A percentile compares a stretch with the other conserved stretches of the same genome.
phyloP scores from a whole-genome alignment of 2,113 vertebrate genomes.

The Psophia crepitans region DNA sequence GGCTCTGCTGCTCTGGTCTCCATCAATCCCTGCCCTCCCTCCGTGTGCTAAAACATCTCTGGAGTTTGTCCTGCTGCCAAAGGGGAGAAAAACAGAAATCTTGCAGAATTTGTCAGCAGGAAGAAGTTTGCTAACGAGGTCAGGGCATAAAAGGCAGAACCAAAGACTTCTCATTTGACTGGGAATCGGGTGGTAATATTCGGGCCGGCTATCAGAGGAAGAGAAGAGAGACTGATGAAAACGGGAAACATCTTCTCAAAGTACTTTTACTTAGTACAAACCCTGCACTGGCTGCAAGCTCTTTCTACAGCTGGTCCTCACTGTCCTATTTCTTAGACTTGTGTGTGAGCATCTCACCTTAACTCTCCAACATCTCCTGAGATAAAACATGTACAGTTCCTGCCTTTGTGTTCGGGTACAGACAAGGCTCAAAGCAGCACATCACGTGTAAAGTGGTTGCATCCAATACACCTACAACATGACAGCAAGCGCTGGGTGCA shows the following conservation, averaged over 20 bases:
- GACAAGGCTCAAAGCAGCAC: background rate
- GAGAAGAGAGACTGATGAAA: background rate
- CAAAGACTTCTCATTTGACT: background rate
- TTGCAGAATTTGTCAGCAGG: background rate
- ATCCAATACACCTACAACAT: background rate
- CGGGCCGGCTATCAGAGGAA: background rate
- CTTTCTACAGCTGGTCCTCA: background rate
- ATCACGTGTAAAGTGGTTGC: background rate
- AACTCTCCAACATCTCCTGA: background rate
- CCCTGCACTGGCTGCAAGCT: background rate
- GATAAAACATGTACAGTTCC: background rate
- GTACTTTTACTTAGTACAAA: background rate
- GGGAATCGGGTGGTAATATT: rapidly evolving
- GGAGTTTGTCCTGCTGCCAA: background rate
- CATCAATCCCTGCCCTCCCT: background rate
- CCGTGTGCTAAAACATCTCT: background rate
- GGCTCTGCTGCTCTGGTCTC: background rate
- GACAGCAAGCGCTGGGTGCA: background rate
- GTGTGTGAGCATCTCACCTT: background rate
- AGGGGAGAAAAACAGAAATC: background rate
- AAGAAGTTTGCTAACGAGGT: background rate
- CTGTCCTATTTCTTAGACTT: background rate
- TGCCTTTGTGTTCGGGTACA: background rate
- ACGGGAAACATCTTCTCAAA: background rate
- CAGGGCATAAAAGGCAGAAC: background rate